Evolutionary conservation across 2,888 invertebrate genomes (phyloP), one percentile per base, ranked within the genome.

Genomic region (Nymphalis c-album): DNA sequence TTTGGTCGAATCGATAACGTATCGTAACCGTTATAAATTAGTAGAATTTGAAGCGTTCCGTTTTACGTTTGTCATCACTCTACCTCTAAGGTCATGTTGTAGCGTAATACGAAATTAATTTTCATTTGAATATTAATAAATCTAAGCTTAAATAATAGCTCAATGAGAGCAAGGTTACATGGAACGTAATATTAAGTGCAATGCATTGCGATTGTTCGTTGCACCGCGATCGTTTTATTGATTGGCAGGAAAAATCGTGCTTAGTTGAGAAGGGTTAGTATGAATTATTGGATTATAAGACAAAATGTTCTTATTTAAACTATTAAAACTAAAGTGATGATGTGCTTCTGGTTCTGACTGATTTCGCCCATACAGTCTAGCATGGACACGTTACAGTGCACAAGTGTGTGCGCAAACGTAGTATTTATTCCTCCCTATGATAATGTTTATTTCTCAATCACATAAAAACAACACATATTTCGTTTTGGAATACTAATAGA

Each of bases 241-340:
- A 91, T 90, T 85, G 85, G 85, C 77, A 69, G 85, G 86, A 89
- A 90, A 90, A 90, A 89, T 90, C 91, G 91, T 91, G 91, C 85
- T 77, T 78, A 71, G 66, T 73, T 71, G 64, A 63, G 63, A 83
- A 79, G 74, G 78, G 81, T 77, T 71, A 26, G 45, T 70, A 77
- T 78, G 51, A 18, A 50, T 55, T 31, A 31, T 47, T 20, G 18
- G 20, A 40, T 51, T 18, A 8, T 26, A 48, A 45, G 48, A 60
- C 31, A 5, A 60, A 45, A 0, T 46, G 17, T 10, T 47, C 7
- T 61, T 40, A 13, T 4, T 40, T 40, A 40, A 40, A 10, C 13
- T 40, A 40, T 40, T 13, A 40, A 40, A 40, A 40, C 40, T 10
- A 40, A 40, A 31, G 6, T 31, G 26, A 31, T 31, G 26, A 31